Conservation (phyloP, 1,140 invertebrate species). For the Calliopsis andreniformis region DNA sequence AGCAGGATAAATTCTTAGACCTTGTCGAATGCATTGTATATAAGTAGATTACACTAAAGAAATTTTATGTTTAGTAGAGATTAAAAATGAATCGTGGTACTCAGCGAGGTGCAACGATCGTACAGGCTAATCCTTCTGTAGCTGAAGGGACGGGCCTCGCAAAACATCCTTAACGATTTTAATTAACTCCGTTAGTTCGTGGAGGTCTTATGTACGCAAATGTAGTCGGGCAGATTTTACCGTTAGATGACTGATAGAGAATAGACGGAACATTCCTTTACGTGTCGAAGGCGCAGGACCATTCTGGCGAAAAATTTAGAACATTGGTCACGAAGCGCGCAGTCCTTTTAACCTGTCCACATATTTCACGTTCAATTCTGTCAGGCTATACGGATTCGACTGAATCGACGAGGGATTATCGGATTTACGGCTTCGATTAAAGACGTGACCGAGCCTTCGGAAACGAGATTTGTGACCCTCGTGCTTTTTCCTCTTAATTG, state of each 20-base stretch:
- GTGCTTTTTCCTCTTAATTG: too few species aligned
- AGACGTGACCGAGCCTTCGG: slow-evolving; percentile 1
- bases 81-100: slow-evolving; percentile 25
- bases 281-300: slow-evolving; percentile 39
- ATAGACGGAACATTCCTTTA: slow-evolving; percentile 53
- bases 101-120: slow-evolving; percentile 26
- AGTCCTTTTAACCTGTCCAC: slow-evolving; percentile 13
- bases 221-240: slow-evolving; percentile 53
- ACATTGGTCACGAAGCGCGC: slow-evolving; percentile 35
- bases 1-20: neutral
- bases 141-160: slow-evolving; percentile 51
- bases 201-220: slow-evolving; percentile 60
- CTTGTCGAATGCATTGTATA: neutral
- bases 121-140: slow-evolving; percentile 38
- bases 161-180: slow-evolving; percentile 68
- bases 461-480: too few species aligned
- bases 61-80: slow-evolving; percentile 6
- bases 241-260: slow-evolving; percentile 64
- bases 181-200: slow-evolving; percentile 68
- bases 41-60: neutral
- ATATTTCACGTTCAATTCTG: slow-evolving; percentile 22
- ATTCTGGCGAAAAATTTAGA: slow-evolving; percentile 50
- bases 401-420: neutral
- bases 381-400: neutral
- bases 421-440: neutral